Evolutionary conservation across 2,797 vertebrate genomes (phyloP).

Genomic region (Scarus forsteni): DNA sequence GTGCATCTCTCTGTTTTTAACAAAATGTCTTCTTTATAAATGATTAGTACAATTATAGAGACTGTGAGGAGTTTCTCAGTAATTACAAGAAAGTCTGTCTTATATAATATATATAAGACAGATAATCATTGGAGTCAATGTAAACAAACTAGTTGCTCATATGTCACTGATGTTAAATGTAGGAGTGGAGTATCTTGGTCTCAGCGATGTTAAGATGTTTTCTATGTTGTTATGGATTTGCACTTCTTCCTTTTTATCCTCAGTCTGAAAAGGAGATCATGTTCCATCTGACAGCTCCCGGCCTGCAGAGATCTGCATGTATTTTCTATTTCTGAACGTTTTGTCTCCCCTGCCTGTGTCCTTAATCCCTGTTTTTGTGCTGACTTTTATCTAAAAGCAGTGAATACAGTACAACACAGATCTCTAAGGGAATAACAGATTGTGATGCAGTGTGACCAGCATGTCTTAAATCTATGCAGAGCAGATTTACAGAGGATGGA

Average conservation of each 20-base stretch:
- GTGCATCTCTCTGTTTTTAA: too few species aligned
- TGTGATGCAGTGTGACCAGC: constrained; percentile 29
- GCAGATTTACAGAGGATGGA: constrained; percentile 38
- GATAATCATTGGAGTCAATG: not conserved
- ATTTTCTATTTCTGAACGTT: not conserved
- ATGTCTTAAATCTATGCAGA: constrained; percentile 47
- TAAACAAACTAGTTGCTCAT: not conserved
- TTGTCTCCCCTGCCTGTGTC: not conserved
- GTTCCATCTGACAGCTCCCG: not conserved
- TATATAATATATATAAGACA: too few species aligned
- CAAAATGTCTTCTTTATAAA: too few species aligned
- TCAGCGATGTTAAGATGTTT: not conserved
- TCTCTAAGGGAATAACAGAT: constrained; percentile 24
- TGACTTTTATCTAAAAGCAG: constrained; percentile 37
- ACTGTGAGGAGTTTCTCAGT: too few species aligned
- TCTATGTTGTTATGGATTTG: not conserved
- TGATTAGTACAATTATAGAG: too few species aligned
- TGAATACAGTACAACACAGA: constrained; percentile 18
- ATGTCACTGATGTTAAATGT: not conserved
- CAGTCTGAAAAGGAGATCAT: not conserved
- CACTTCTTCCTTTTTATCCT: not conserved
- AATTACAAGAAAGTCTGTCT: too few species aligned
- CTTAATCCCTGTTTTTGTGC: constrained; percentile 42
- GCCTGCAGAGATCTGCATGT: not conserved
- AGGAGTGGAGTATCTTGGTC: too few species aligned